Evolutionary conservation across 2,113 vertebrate genomes (phyloP), one percentile per base, ranked within the genome.

Genomic region (Lathamus discolor): DNA sequence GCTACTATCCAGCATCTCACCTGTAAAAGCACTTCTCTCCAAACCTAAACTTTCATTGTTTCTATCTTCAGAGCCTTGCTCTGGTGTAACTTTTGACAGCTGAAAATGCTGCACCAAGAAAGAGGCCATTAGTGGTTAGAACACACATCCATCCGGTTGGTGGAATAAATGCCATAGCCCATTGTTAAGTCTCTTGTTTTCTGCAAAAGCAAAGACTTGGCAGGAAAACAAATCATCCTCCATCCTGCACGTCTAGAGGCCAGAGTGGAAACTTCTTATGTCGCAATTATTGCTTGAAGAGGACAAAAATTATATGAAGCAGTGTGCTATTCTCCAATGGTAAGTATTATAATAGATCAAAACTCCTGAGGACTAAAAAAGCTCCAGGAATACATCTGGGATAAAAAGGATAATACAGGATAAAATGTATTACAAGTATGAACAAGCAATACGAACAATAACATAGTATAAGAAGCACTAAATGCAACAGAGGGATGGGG

Each of bases 251-350:
- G 39, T 35, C 3, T 86, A 39, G 54, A 86, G 18, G 51, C 33
- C 78, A 92, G 33, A 96, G 46, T 61, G 16, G 37, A 73, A 88
- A 88, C 33, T 80, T 88, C 25, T 74, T 74, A 17, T 31, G 78
- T 48, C 0, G 0, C 43, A 92, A 81, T 93, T 81, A 88, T 18
- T 92, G 13, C 54, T 86, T 83, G 51, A 75, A 64, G 59, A 68
- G 49, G 85, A 77, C 35, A 96, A 95, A 94, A 86, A 63, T 43
- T 52, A 80, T 18, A 25, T 18, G 18, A 91, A 96, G 48, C 13
- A 39, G 35, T 69, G 27, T 49, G 87, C 22, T 73, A 86, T 93
- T 75, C 46, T 83, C 37, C 61, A 83, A 7, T n/a, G 10, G 12
- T 63, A 83, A 79, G 24, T 70, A 95, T 69, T 76, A 46, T 7